These are phyloP conservation scores for Galleria mellonella DNA, from an alignment of 1,140 invertebrate species.

Conservation along the genomic window DNA sequence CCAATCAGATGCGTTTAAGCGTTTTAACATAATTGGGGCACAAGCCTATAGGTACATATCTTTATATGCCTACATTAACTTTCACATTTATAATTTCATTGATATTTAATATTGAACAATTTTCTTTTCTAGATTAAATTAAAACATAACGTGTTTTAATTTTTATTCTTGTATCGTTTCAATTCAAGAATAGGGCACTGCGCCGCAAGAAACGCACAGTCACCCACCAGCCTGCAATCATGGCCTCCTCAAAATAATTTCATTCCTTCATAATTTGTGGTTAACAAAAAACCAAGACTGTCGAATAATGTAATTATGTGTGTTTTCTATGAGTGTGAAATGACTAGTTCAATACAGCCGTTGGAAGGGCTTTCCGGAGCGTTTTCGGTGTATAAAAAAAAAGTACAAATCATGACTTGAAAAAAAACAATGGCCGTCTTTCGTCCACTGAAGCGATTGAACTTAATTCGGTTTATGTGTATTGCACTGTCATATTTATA, in stretches of 20 bases:
- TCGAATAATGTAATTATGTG: conserved; percentile 65
- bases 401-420: conserved; percentile 24
- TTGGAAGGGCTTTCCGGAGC: neutral
- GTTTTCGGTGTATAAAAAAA: conserved; percentile 14
- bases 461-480: too few relatives aligned
- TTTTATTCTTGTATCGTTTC: too few relatives aligned
- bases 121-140: too few relatives aligned
- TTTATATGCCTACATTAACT: too few relatives aligned
- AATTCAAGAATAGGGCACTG: neutral
- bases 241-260: conserved; percentile 57
- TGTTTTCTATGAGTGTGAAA: conserved; percentile 62
- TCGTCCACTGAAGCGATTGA: conserved; percentile 22
- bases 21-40: too few relatives aligned
- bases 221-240: conserved; percentile 52
- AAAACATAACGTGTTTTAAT: too few relatives aligned
- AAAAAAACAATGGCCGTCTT: conserved; percentile 18
- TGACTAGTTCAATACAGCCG: conserved; percentile 53
- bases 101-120: too few relatives aligned
- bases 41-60: too few relatives aligned
- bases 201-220: conserved; percentile 28
- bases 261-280: conserved; percentile 56
- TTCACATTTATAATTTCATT: too few relatives aligned
- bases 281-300: conserved; percentile 53
- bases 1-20: too few relatives aligned
- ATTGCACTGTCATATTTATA: too few relatives aligned